Conservation (phyloP, 2,888 invertebrate species). For the Philopedon plagiatum region DNA sequence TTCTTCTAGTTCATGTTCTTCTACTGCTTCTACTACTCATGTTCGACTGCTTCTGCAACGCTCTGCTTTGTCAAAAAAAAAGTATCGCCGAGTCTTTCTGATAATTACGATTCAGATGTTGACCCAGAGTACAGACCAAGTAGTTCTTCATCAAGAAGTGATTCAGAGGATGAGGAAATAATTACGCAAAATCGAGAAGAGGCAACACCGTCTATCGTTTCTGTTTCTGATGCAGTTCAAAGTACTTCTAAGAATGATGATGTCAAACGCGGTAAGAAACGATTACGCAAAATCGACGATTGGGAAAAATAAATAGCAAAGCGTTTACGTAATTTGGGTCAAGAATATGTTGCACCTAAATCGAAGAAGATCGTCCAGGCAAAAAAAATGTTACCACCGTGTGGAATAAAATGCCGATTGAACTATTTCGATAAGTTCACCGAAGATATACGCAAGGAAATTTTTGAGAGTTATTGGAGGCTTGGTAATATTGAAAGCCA, state of each 20-base stretch:
- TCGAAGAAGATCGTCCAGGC: background rate
- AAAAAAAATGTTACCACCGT: constrained; percentile 1
- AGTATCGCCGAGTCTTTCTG: too few relatives aligned
- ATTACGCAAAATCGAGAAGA: background rate
- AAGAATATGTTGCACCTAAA: background rate
- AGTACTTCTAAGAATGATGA: background rate
- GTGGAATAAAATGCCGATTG: constrained; percentile 9
- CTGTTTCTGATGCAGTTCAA: background rate
- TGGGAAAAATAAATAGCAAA: background rate
- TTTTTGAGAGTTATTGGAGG: background rate
- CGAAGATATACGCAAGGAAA: constrained; percentile 5
- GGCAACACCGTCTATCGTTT: too few relatives aligned
- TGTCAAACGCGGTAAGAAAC: constrained; percentile 5
- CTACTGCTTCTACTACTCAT: background rate
- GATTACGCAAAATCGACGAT: background rate
- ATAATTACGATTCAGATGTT: constrained; percentile 14
- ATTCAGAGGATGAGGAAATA: background rate
- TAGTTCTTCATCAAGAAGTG: background rate
- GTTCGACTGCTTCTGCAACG: too few relatives aligned
- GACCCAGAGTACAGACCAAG: constrained; percentile 6
- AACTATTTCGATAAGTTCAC: background rate
- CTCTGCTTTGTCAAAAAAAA: too few relatives aligned
- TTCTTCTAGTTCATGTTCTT: background rate
- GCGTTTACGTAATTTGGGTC: too few relatives aligned
- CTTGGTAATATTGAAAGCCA: constrained; percentile 3